Percentiles rank a stretch among this genome's conserved stretches.
Evolutionary conservation across 2,113 vertebrate species (phyloP).

Genomic region (Sitta europaea): DNA sequence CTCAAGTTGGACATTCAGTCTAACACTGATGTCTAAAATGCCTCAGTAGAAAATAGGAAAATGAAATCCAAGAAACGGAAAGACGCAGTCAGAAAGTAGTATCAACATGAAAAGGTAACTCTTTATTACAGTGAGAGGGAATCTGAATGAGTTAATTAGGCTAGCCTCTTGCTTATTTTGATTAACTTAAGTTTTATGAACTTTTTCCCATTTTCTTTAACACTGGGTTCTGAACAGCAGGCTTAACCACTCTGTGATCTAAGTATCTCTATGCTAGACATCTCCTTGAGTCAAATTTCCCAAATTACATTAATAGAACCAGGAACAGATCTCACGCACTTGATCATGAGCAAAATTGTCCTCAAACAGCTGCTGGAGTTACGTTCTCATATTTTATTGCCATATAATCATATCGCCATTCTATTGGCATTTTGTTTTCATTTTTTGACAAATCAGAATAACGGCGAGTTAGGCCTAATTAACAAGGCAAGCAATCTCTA

Average conservation of each 20-base stretch:
- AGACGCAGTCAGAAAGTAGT: neutral
- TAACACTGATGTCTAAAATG: neutral
- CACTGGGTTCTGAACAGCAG: neutral
- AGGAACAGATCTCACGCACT: neutral
- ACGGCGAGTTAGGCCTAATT: neutral
- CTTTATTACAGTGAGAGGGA: neutral
- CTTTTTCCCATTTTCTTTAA: neutral
- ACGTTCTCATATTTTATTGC: neutral
- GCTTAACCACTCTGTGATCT: neutral
- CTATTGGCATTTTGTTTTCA: neutral
- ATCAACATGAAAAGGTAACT: neutral
- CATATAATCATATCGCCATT: too few relatives aligned
- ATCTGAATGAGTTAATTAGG: neutral
- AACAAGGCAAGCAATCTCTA: neutral
- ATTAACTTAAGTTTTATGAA: neutral
- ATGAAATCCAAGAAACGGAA: neutral
- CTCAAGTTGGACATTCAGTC: neutral
- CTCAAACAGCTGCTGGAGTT: neutral
- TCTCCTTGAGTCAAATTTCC: neutral
- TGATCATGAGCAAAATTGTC: neutral
- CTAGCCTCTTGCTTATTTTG: neutral
- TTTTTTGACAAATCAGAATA: neutral
- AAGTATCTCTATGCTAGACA: neutral
- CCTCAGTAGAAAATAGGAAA: neutral
- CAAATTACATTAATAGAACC: neutral